Evolutionary conservation across 1,140 invertebrate genomes (phyloP).

Genomic region (Glomeris maerens): DNA sequence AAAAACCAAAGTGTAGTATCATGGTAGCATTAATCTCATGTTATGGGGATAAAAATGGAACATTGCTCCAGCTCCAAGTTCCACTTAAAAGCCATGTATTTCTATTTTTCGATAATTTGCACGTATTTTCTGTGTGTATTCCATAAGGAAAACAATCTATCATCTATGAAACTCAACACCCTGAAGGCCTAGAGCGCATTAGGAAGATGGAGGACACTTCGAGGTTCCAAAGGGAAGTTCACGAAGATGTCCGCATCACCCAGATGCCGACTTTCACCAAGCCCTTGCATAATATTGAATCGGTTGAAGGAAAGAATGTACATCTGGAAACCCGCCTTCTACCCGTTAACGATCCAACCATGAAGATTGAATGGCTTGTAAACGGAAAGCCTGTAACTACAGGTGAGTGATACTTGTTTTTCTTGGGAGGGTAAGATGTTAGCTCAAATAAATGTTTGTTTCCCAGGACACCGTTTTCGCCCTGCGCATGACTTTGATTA

Average conservation of each 20-base stretch:
- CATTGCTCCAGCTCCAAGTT: too few relatives aligned
- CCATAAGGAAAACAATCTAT: constrained; percentile 38
- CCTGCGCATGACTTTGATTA: constrained; percentile 96
- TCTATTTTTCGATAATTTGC: too few relatives aligned
- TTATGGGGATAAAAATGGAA: too few relatives aligned
- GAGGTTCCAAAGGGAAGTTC: constrained; percentile 47
- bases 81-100: too few relatives aligned
- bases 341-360: constrained; percentile 84
- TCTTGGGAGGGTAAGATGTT: not conserved
- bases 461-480: constrained; percentile 73
- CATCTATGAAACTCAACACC: constrained; percentile 85
- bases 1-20: too few relatives aligned
- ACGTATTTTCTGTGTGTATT: constrained; percentile 17
- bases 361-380: constrained; percentile 94
- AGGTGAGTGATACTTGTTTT: constrained; percentile 19
- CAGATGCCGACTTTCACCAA: constrained; percentile 75
- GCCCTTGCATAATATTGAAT: constrained; percentile 76
- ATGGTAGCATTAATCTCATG: too few relatives aligned
- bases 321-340: constrained; percentile 83
- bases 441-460: constrained; percentile 3
- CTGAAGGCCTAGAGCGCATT: constrained; percentile 85
- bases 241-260: constrained; percentile 61
- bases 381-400: constrained; percentile 76
- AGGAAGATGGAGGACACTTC: constrained; percentile 82
- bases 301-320: constrained; percentile 77